Base-by-base conservation (phyloP, 2,113 vertebrate genomes). In the Lipophrys pholis region DNA sequence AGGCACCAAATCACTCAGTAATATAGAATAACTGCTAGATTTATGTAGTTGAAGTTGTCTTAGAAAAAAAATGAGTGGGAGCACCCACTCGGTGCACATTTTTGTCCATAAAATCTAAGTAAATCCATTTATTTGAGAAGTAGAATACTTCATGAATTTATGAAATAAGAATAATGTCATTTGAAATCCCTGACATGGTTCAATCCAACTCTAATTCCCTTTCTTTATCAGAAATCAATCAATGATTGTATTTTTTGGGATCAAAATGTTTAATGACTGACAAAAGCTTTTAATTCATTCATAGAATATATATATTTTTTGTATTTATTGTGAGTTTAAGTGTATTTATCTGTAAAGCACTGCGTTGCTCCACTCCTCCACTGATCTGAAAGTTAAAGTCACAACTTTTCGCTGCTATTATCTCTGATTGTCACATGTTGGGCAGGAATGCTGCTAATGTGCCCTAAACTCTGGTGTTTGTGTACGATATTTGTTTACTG, bases 301-400 rank as follows among this genome's bases (percentile, higher is more conserved):
- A 17, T 60, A 53, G 12, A 36, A 11, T 7, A 11, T 45, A 11
- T 7, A 11, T 45, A 21, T 56, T 14, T 36, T 43, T 3, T 43
- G 11, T 11, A n/a, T n/a, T 63, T 3, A 36, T 11, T 41, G 21
- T 14, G 12, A 39, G 49, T 7, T 11, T 55, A n/a, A 4, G 75
- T 11, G 35, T 60, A 14, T 36, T 74, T 45, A 56, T 43, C 49
- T 61, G 21, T 52, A 10, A 42, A 69, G 39, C 68, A 61, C 46
- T 36, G 21, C 6, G 8, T 61, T 14, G 10, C n/a, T 40, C 63
- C 51, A 36, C 41, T 81, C 43, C 17, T 64, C 15, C 54, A 42
- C 16, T 78, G 41, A 50, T 69, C 17, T 70, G 52, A 62, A 14
- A 71, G 73, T 77, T 69, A 59, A n/a, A 65, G 54, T 68, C 30